Evolutionary conservation across 2,797 vertebrate species (phyloP).

Genomic region (Anguilla anguilla): DNA sequence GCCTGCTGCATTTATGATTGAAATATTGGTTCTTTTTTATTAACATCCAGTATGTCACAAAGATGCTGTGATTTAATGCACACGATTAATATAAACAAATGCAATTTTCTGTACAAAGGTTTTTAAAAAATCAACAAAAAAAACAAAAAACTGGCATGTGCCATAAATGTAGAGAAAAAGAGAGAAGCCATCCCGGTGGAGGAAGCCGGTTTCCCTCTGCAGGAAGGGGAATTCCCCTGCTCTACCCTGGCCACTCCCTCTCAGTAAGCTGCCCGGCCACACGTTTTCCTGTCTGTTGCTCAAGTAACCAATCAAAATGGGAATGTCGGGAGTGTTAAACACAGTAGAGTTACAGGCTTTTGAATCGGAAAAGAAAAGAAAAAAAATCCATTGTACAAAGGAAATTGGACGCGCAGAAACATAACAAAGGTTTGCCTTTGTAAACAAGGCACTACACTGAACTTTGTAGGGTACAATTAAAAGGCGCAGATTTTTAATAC

Average conservation of each 20-base stretch:
- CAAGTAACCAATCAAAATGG: neutral
- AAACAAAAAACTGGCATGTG: neutral
- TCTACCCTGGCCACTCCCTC: neutral
- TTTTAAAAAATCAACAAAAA: slow-evolving; percentile 7
- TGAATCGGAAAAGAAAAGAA: neutral
- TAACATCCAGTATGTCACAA: slow-evolving; percentile 25
- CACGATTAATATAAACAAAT: slow-evolving; percentile 35
- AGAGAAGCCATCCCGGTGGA: neutral
- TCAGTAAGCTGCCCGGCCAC: neutral
- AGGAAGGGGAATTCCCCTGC: neutral
- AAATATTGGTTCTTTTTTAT: slow-evolving; percentile 19
- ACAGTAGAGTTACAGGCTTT: neutral
- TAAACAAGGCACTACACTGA: neutral
- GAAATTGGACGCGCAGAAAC: neutral
- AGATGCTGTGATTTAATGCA: slow-evolving; percentile 4
- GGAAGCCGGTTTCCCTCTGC: neutral
- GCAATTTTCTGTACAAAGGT: slow-evolving; percentile 18
- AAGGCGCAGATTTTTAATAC: neutral
- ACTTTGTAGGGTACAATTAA: neutral
- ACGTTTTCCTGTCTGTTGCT: neutral
- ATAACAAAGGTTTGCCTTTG: neutral
- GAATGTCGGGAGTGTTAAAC: neutral
- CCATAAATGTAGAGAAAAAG: slow-evolving; percentile 15
- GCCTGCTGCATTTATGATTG: neutral
- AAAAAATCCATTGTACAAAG: neutral